These are phyloP conservation scores for Paramuricea clavata DNA, from an alignment of 92 coral and sea anemone genomes.

Conservation along the genomic window DNA sequence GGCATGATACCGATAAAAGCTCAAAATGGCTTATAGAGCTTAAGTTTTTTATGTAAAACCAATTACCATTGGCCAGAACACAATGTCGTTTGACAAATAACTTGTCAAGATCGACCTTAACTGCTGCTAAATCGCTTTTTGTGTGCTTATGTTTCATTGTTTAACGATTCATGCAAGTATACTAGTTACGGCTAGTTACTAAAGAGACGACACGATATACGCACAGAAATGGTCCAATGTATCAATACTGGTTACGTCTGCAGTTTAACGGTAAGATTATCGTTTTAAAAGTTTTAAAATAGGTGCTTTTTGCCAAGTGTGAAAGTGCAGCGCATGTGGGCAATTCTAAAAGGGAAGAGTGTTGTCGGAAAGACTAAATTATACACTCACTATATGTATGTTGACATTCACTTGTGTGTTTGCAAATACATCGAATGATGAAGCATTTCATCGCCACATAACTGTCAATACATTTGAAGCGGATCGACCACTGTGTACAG, in stretches of 20 bases:
- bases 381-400: no score
- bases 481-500: no score
- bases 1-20: neutral
- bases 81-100: neutral
- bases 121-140: conserved; percentile 24
- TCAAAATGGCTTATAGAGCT: conserved; percentile 17
- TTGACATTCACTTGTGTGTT: no score
- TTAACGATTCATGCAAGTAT: neutral
- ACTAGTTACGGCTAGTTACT: neutral
- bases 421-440: no score
- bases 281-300: no score
- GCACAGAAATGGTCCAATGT: neutral
- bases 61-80: neutral
- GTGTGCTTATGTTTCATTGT: neutral
- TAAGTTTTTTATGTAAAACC: conserved; percentile 6
- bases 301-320: no score
- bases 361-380: no score
- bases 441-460: no score
- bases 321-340: no score
- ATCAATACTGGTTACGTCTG: neutral
- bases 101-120: conserved; percentile 18
- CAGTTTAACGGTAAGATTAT: no score
- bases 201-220: neutral
- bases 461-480: no score
- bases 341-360: no score